A percentile compares a stretch with the other conserved stretches of the same genome.
phyloP scores from a whole-genome alignment of 2,113 vertebrate genomes.

The Centropus unirufus region DNA sequence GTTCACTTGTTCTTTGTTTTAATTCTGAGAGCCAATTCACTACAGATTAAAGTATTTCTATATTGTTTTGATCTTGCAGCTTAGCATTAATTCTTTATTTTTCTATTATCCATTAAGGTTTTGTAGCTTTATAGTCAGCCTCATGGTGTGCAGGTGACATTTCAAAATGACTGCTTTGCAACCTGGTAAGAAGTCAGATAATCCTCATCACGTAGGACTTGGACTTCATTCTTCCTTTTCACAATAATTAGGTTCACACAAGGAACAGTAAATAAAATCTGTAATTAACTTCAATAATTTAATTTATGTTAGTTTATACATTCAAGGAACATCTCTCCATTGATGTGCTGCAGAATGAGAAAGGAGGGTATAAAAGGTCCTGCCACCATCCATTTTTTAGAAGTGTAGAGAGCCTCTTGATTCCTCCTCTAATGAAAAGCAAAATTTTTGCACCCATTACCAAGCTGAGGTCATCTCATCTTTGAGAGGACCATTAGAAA shows the following conservation, averaged over 20 bases:
- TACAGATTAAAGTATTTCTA: background rate
- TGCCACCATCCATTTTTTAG: rapidly evolving
- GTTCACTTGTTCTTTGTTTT: background rate
- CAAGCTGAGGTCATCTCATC: background rate
- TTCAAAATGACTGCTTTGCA: background rate
- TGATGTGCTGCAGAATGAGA: background rate
- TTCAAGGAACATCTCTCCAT: background rate
- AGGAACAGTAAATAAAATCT: background rate
- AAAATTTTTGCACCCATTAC: background rate
- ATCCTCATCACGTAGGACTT: background rate
- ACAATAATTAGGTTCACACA: background rate
- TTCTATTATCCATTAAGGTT: rapidly evolving
- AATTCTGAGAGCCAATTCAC: background rate
- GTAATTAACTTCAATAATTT: background rate
- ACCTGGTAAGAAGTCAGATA: background rate
- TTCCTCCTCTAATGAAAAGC: background rate
- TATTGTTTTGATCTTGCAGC: background rate
- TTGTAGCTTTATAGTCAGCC: background rate
- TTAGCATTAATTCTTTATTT: background rate
- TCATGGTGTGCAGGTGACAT: too few species aligned
- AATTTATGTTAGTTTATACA: background rate
- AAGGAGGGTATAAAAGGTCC: background rate
- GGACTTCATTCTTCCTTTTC: background rate
- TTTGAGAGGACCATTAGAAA: background rate
- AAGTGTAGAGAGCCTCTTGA: background rate